Base-by-base conservation (phyloP, 2,113 vertebrate genomes). In the Limanda limanda region DNA sequence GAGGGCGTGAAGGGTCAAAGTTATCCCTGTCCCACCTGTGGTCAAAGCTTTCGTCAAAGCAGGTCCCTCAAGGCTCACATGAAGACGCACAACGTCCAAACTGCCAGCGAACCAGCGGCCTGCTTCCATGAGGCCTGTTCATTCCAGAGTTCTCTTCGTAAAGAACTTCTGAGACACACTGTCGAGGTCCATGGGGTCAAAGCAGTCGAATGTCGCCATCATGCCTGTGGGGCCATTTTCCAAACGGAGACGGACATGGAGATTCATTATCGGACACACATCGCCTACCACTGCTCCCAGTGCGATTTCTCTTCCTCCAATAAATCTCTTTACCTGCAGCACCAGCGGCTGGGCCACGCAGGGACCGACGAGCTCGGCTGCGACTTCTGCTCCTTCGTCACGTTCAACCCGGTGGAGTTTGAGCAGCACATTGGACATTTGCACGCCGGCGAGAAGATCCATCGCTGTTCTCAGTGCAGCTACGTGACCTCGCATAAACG, bases 241-340 rank as follows among this genome's bases (percentile, higher is more conserved):
- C 87, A 88, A 60, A 95, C 91, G 0, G 74, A 90, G 0, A 87
- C 94, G 14, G 95, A 95, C 72, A 99, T 99, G 97, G 95, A 98
- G 83, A 88, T 73, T 48, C 98, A 99, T 86, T 93, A 94, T 24
- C 96, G 95, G 77, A 97, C 94, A 5, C 98, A 99, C 90, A 96
- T 96, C 0, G 96, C 97, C 63, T 99, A 99, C 89, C 98, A 98
- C 91, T 99, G 98, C 91, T 92, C 96, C 0, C 94, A 96, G 58
- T 99, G 98, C 0, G 95, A 96, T 64, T 99, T 99, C 55, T 96
- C 95, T 51, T 97, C 97, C 86, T 99, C 98, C 86, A 99, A 99
- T 82, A 99, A 99, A 87, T 94, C 93, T 0, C 59, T 92, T 20
- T 97, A 97, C 71, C 96, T 96, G 71, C 96, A 95, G 75, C 98